These are phyloP conservation scores for Aythya baeri DNA, from an alignment of 2,113 vertebrate genomes.

Conservation along the genomic window DNA sequence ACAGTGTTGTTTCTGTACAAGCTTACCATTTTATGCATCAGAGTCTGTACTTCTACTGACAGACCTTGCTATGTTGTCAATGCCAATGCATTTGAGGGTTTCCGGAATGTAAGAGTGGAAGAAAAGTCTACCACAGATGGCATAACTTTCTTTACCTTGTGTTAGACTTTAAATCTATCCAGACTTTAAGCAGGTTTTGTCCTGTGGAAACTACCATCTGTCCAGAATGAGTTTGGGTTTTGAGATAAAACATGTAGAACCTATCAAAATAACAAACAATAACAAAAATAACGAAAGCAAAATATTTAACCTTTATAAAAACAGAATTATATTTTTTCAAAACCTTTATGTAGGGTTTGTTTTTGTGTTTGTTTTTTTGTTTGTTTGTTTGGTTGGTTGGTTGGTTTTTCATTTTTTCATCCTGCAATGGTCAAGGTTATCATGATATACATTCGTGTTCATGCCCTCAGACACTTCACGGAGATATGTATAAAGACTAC, in stretches of 20 bases:
- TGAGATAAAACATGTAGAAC: not conserved
- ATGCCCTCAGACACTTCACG: not conserved
- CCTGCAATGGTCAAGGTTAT: not conserved
- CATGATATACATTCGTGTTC: not conserved
- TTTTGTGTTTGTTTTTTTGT: not conserved
- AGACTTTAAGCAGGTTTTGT: not conserved
- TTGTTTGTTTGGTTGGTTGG: too few relatives aligned
- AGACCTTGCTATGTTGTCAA: not conserved
- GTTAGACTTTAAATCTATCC: not conserved
- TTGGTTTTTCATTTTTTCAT: not conserved
- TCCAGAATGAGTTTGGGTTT: not conserved
- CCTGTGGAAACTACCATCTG: not conserved
- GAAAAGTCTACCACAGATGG: not conserved
- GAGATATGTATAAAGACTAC: not conserved
- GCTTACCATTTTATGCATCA: rapidly evolving
- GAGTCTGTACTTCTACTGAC: not conserved
- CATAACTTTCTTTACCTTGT: not conserved
- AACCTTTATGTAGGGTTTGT: not conserved
- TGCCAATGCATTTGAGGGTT: not conserved
- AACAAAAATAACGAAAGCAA: not conserved
- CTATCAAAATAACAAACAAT: not conserved
- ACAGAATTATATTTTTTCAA: not conserved
- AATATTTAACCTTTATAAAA: not conserved
- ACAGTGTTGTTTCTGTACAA: not conserved
- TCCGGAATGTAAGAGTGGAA: not conserved